Evolutionary conservation across 2,113 vertebrate genomes (phyloP).

Genomic region (Camelus bactrianus): DNA sequence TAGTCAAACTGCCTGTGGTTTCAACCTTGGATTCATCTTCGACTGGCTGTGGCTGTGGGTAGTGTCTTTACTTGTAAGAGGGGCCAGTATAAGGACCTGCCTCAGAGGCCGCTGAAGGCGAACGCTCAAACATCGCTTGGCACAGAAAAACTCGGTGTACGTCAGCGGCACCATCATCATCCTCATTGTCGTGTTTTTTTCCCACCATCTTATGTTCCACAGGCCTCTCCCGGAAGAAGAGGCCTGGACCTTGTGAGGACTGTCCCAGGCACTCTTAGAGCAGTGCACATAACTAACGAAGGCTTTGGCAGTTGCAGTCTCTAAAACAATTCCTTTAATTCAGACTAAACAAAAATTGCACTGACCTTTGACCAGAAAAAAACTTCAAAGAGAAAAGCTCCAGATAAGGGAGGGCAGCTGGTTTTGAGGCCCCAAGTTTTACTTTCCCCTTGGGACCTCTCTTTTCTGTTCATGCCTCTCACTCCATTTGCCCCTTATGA

Average conservation of each 20-base stretch:
- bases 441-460: background rate
- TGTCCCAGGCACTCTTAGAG: background rate
- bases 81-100: background rate
- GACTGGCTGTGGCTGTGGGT: background rate
- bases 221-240: background rate
- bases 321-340: background rate
- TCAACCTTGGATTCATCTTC: background rate
- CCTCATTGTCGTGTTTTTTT: accelerated
- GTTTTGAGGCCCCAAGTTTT: background rate
- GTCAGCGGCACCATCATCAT: background rate
- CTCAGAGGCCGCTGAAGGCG: too few relatives aligned
- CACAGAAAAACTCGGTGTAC: background rate
- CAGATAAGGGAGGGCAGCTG: background rate
- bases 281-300: background rate
- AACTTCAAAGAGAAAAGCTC: background rate
- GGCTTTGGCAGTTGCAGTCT: background rate
- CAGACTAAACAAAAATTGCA: background rate
- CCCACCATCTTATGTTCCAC: background rate
- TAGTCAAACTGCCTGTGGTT: background rate
- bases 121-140: background rate
- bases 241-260: background rate
- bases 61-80: background rate
- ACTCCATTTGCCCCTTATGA: background rate
- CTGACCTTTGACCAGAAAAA: background rate
- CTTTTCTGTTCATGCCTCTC: background rate